phyloP scores from a whole-genome alignment of 2,113 vertebrate genomes.

The Erpornis zantholeuca region DNA sequence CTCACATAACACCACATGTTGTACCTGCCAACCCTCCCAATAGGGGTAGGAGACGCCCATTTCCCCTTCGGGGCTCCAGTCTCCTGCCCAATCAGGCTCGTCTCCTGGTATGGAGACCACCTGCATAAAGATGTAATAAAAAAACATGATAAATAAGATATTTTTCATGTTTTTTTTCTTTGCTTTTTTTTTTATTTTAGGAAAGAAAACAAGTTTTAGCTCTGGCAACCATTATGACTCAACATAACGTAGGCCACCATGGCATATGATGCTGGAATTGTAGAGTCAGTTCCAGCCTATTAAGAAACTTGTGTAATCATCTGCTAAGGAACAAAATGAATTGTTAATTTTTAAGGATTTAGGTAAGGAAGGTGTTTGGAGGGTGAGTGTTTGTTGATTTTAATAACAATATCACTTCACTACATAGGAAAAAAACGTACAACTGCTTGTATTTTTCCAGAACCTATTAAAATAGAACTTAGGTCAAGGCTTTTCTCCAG shows the following conservation, averaged over 20 bases:
- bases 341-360: background rate
- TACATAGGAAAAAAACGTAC: background rate
- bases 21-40: conserved; percentile 86
- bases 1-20: conserved; percentile 83
- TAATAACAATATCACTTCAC: background rate
- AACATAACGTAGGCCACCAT: background rate
- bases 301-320: conserved; percentile 1
- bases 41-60: conserved; percentile 83
- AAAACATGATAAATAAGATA: conserved; percentile 75
- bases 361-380: background rate
- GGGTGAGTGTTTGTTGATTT: background rate
- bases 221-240: conserved; percentile 45
- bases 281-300: background rate
- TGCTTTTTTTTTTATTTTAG: background rate
- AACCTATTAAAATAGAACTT: background rate
- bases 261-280: background rate
- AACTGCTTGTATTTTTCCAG: background rate
- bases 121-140: conserved; percentile 81
- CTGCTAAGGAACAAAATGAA: background rate
- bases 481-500: background rate
- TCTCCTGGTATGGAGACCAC: conserved; percentile 82
- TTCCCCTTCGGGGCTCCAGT: conserved; percentile 84
- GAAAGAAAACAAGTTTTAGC: conserved; percentile 58
- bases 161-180: conserved; percentile 69
- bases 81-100: conserved; percentile 84